Conservation (phyloP, 1,140 invertebrate genomes). For the Drosophila varians region DNA sequence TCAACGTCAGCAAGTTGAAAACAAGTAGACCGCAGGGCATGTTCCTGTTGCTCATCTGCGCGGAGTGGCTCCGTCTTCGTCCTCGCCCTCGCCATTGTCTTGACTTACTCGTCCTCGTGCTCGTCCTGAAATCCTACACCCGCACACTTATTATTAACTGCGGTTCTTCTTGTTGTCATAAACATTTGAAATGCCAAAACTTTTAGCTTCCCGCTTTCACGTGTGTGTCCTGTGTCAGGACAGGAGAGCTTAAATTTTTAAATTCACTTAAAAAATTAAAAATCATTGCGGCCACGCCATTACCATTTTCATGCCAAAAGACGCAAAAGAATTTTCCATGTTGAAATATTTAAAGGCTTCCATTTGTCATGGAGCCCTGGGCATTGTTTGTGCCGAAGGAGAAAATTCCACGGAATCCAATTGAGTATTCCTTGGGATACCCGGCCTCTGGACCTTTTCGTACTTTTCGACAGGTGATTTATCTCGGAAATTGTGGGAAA, state of each 20-base stretch:
- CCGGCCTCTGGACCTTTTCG: not conserved
- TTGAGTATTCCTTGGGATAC: constrained; percentile 7
- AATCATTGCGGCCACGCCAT: constrained; percentile 17
- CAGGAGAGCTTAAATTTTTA: constrained; percentile 68
- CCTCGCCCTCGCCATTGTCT: constrained; percentile 14
- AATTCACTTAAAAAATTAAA: constrained; percentile 79
- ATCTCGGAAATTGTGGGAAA: constrained; percentile 2
- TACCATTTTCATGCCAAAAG: not conserved
- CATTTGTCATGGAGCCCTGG: constrained; percentile 38
- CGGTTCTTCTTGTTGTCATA: constrained; percentile 60
- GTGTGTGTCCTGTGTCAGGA: constrained; percentile 14
- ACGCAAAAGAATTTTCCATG: constrained; percentile 14
- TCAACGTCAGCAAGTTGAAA: constrained; percentile 58
- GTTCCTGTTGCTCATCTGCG: constrained; percentile 65
- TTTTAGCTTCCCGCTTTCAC: constrained; percentile 50
- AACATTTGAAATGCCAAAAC: constrained; percentile 82
- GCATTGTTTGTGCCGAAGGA: constrained; percentile 27
- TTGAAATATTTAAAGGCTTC: constrained; percentile 68
- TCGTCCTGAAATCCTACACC: constrained; percentile 38
- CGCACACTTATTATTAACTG: constrained; percentile 71
- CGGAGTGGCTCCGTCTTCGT: not conserved
- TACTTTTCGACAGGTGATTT: constrained; percentile 22
- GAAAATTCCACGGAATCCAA: not conserved
- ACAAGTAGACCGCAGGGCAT: constrained; percentile 67
- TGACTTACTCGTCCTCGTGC: not conserved